Evolutionary conservation across 2,113 vertebrate species (phyloP).

Genomic region (Saimiri boliviensis): DNA sequence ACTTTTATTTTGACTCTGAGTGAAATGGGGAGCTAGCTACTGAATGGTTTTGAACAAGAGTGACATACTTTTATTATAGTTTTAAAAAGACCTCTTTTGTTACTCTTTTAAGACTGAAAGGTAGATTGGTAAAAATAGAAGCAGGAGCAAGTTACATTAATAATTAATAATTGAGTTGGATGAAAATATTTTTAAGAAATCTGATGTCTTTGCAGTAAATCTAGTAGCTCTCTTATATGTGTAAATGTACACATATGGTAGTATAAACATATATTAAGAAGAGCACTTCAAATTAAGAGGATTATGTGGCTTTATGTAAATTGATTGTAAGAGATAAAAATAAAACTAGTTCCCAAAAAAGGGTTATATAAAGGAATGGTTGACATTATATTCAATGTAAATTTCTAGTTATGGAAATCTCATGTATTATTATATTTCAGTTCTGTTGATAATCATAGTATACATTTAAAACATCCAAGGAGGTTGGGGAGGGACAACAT

Average conservation of each 20-base stretch:
- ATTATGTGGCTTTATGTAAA: background rate
- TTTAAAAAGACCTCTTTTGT: background rate
- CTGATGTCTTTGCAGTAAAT: background rate
- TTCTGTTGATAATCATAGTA: background rate
- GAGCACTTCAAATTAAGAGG: background rate
- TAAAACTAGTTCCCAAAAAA: background rate
- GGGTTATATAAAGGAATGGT: background rate
- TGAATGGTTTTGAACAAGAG: background rate
- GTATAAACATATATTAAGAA: background rate
- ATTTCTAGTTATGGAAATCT: background rate
- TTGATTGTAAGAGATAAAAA: background rate
- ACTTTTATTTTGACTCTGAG: background rate
- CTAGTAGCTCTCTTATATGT: background rate
- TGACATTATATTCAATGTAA: background rate
- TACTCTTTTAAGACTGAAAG: background rate
- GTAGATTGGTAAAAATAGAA: background rate
- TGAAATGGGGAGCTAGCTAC: background rate
- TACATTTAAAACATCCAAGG: background rate
- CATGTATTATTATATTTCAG: background rate
- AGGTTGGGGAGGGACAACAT: no score
- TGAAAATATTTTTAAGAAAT: background rate
- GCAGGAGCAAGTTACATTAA: background rate
- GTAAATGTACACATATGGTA: background rate
- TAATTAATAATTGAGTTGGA: background rate
- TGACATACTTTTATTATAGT: background rate